Percentiles rank a stretch among this genome's conserved stretches.
These are phyloP conservation scores for Yponomeuta evonymella DNA, from an alignment of 2,888 invertebrate genomes.

Conservation along the genomic window DNA sequence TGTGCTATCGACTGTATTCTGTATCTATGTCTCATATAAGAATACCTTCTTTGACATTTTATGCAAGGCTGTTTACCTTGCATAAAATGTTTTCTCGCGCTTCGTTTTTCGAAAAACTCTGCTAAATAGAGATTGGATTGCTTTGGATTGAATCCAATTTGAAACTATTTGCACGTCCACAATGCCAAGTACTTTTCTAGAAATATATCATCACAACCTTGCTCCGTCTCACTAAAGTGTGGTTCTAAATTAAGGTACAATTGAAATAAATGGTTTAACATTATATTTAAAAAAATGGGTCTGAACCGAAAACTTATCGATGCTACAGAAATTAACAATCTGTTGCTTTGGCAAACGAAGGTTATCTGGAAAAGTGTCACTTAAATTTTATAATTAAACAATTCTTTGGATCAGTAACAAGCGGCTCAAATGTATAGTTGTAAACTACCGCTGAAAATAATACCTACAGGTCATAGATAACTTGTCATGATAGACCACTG, in stretches of 20 bases:
- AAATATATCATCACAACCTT: not conserved
- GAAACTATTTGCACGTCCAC: conserved; percentile 6
- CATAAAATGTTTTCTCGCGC: too few species aligned
- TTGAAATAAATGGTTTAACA: too few species aligned
- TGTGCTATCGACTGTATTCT: too few species aligned
- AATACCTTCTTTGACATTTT: too few species aligned
- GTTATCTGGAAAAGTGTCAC: too few species aligned
- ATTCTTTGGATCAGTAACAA: not conserved
- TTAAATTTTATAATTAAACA: too few species aligned
- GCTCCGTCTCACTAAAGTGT: not conserved
- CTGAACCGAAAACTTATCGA: too few species aligned
- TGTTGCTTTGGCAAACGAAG: too few species aligned
- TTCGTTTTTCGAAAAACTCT: not conserved
- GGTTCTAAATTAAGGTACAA: not conserved
- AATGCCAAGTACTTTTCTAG: conserved; percentile 6
- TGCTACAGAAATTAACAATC: too few species aligned
- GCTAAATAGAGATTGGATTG: not conserved
- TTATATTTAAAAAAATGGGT: too few species aligned
- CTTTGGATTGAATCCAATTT: conserved; percentile 8
- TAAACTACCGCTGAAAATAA: not conserved
- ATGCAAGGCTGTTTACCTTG: too few species aligned
- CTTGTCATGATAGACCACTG: not conserved
- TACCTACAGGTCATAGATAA: not conserved
- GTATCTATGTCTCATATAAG: too few species aligned
- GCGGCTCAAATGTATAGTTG: not conserved